These are phyloP conservation scores for Calameuta idolon DNA, from an alignment of 2,888 invertebrate genomes.

Conservation along the genomic window DNA sequence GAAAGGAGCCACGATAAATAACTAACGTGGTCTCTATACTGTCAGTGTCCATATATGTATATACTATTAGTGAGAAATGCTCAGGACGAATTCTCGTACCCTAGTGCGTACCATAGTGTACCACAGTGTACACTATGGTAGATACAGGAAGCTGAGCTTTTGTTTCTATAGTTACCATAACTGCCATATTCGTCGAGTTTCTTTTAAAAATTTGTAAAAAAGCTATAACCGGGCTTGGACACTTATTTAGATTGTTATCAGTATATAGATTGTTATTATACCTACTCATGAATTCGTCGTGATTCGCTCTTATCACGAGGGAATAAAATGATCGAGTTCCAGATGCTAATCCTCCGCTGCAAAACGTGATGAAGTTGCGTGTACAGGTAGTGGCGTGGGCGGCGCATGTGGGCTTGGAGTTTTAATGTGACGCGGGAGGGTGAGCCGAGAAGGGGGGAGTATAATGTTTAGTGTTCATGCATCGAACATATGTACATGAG, in stretches of 20 bases:
- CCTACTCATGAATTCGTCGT: background rate
- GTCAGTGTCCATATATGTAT: background rate
- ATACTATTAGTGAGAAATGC: background rate
- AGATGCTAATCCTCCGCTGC: background rate
- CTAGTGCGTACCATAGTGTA: background rate
- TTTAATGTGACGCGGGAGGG: background rate
- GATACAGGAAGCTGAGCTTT: background rate
- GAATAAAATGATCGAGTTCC: background rate
- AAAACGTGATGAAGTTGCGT: background rate
- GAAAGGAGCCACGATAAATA: conserved; percentile 59
- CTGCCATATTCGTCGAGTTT: background rate
- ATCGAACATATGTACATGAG: background rate
- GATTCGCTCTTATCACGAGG: background rate
- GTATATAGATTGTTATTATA: background rate
- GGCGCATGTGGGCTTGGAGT: background rate
- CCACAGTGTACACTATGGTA: background rate
- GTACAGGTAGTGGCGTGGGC: background rate
- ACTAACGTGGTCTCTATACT: conserved; percentile 30
- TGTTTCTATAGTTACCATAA: background rate
- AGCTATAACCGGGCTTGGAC: background rate
- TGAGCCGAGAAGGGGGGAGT: background rate
- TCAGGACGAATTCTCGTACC: background rate
- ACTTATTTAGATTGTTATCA: background rate
- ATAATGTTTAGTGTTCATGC: background rate
- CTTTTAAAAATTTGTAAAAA: background rate